phyloP scores from a whole-genome alignment of 1,140 invertebrate genomes.

The Ips typographus region DNA sequence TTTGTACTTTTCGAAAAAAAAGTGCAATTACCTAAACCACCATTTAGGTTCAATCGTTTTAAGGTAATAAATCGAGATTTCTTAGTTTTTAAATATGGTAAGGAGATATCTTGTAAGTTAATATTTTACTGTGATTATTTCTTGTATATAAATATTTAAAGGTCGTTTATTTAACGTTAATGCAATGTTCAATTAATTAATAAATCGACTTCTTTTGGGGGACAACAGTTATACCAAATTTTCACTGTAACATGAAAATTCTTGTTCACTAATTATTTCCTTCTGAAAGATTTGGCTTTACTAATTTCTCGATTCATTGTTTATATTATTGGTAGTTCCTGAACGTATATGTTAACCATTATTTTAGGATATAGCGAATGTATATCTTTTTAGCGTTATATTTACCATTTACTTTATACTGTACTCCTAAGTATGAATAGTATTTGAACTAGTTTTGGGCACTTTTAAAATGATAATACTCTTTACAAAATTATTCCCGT shows the following conservation, averaged over 20 bases:
- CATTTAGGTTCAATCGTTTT: no score
- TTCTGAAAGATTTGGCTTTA: neutral
- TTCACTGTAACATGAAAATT: no score
- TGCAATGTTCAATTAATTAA: slow-evolving; percentile 17
- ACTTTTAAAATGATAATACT: slow-evolving; percentile 1
- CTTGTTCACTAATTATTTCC: no score
- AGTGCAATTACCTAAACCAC: no score
- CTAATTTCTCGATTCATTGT: slow-evolving; percentile 22
- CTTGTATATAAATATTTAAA: slow-evolving; percentile 46
- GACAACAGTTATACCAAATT: no score
- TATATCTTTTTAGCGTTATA: slow-evolving; percentile 38
- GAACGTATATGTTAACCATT: slow-evolving; percentile 48
- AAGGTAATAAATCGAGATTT: no score
- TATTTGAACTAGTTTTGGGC: slow-evolving; percentile 13
- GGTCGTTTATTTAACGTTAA: slow-evolving; percentile 45
- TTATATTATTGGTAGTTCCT: slow-evolving; percentile 45
- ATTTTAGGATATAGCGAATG: slow-evolving; percentile 42
- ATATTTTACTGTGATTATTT: slow-evolving; percentile 49
- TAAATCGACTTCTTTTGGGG: neutral
- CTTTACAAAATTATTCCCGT: neutral
- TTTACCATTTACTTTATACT: neutral
- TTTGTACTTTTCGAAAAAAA: no score
- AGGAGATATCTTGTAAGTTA: slow-evolving; percentile 32
- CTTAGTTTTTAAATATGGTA: neutral
- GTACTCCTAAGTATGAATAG: slow-evolving; percentile 29